Percentiles rank a stretch among this genome's conserved stretches.
These are phyloP conservation scores for Clepsis dumicolana DNA, from an alignment of 2,888 invertebrate species.

Conservation along the genomic window DNA sequence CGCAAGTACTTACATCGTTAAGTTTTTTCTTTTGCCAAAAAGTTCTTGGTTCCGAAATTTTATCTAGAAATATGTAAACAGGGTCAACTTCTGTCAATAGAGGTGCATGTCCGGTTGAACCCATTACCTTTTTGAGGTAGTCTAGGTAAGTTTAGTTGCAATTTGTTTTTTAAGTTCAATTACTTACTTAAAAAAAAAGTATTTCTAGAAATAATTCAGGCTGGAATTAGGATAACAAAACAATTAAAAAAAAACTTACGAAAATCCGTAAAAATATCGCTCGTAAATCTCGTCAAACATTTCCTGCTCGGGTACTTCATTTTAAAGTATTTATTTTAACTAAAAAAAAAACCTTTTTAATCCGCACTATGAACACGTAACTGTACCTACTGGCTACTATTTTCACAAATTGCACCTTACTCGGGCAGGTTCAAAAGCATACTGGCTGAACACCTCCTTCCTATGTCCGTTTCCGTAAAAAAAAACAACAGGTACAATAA, in stretches of 20 bases:
- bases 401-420: constrained; percentile 73
- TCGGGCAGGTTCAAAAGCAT: constrained; percentile 72
- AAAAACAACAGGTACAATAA: constrained; percentile 74
- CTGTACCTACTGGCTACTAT: too few relatives aligned
- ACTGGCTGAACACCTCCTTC: constrained; percentile 74
- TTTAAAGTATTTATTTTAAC: constrained; percentile 46
- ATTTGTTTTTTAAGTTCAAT: too few relatives aligned
- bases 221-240: constrained; percentile 6
- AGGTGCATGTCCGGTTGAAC: too few relatives aligned
- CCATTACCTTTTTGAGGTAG: too few relatives aligned
- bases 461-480: constrained; percentile 81
- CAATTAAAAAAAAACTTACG: constrained; percentile 61
- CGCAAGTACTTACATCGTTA: too few relatives aligned
- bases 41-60: too few relatives aligned
- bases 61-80: too few relatives aligned
- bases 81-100: too few relatives aligned
- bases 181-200: too few relatives aligned
- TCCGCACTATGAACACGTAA: constrained; percentile 38
- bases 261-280: constrained; percentile 64
- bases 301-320: constrained; percentile 79
- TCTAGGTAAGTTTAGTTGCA: too few relatives aligned
- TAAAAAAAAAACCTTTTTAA: constrained; percentile 40
- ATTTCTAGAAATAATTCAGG: too few relatives aligned
- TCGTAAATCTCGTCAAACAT: constrained; percentile 59
- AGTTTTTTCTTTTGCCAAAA: too few relatives aligned